Base-by-base conservation (phyloP, 1,140 invertebrate genomes). In the Drosophila sechellia region DNA sequence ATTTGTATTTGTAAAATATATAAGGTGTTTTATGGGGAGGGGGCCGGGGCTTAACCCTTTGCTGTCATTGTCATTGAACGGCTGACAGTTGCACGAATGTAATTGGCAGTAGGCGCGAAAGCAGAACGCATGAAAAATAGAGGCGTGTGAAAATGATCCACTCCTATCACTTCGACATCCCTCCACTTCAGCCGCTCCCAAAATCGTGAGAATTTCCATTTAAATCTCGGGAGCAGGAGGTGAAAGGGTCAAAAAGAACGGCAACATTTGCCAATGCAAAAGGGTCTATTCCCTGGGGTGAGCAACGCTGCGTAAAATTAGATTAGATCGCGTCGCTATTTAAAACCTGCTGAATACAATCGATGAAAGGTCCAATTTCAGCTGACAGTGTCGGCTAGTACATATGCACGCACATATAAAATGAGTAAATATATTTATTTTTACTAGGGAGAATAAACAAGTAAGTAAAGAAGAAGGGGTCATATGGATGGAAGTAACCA, bases 91-190 rank as follows among this genome's bases (percentile, higher is more conserved):
- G 72, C 72, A 75, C 71, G 71, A 75, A 65, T 77, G 75, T 77
- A 77, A 77, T 77, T 77, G 75, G 75, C 75, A 77, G 75, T 77
- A 77, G 73, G 74, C 72, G 74, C 73, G 75, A 70, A 77, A 37
- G 64, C 64, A 77, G 65, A 77, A 77, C 75, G 74, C 74, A 76
- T 68, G 72, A 75, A 75, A 75, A 75, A 75, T 75, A 65, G 70
- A 77, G 75, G 75, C 75, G 75, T 77, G 75, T 77, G 75, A 77
- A 77, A 77, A 77, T 77, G 39, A 77, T 77, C 53, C 66, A 55
- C 69, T 54, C 37, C 59, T 59, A 73, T 64, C 43, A 53, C 57
- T 17, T 52, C 27, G 20, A 57, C 17, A 71, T 34, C 46, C 31
- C 37, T 40, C n/a, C 17, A 50, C 37, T 13, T 34, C 20, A 31